phyloP scores from a whole-genome alignment of 2,797 vertebrate species.

The Petrocephalus schoutedeni region DNA sequence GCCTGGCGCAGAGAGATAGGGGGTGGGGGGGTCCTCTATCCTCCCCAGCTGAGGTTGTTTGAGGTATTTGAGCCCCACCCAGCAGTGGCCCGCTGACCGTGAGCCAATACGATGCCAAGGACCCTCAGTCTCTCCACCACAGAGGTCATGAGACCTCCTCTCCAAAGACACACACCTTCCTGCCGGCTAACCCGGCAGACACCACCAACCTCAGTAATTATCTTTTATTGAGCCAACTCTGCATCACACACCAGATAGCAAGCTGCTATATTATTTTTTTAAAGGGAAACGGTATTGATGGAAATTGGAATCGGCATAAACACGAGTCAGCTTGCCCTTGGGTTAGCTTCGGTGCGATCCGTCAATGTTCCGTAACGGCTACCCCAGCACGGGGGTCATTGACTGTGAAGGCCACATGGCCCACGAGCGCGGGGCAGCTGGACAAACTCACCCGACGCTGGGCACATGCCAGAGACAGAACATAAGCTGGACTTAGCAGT shows the following conservation, averaged over 20 bases:
- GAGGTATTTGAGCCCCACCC: neutral
- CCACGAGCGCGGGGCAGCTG: neutral
- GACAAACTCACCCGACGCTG: neutral
- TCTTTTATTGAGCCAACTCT: neutral
- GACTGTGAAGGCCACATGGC: neutral
- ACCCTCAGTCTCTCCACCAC: neutral
- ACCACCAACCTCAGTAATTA: neutral
- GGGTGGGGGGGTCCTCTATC: neutral
- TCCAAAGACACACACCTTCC: neutral
- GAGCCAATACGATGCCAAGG: neutral
- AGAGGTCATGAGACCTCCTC: neutral
- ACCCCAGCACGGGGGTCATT: neutral
- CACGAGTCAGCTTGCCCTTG: neutral
- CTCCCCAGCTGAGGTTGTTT: neutral
- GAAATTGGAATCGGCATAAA: neutral
- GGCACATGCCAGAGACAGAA: neutral
- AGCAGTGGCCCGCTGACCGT: neutral
- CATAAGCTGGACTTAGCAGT: neutral
- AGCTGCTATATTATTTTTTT: neutral
- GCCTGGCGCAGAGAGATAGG: neutral
- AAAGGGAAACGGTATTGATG: neutral
- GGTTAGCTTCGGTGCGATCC: neutral
- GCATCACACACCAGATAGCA: neutral
- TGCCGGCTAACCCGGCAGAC: neutral
- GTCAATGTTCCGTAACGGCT: neutral